Evolutionary conservation across 2,113 vertebrate genomes (phyloP).

Genomic region (Crypturellus undulatus): DNA sequence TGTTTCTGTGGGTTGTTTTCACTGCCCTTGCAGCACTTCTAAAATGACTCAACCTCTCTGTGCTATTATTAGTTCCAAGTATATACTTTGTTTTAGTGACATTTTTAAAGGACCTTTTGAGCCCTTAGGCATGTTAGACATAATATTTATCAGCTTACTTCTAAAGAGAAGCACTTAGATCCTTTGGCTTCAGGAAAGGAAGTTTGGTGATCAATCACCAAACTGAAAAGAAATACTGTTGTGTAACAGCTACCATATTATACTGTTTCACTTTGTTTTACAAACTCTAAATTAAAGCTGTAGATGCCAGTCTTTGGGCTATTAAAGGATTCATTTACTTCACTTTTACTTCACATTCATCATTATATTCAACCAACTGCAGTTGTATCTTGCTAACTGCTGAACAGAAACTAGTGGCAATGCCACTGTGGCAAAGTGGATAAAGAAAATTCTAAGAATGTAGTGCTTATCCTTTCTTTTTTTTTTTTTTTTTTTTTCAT

Average conservation of each 20-base stretch:
- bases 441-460: background rate
- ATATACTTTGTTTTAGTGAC: conserved; percentile 30
- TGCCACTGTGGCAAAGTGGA: background rate
- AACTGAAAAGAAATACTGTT: background rate
- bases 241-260: background rate
- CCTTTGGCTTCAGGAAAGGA: conserved; percentile 54
- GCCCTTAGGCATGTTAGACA: conserved; percentile 50
- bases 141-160: conserved; percentile 67
- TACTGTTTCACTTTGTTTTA: conserved; percentile 26
- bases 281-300: background rate
- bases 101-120: conserved; percentile 55
- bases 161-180: conserved; percentile 37
- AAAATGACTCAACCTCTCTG: conserved; percentile 33
- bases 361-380: background rate
- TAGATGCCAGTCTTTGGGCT: background rate
- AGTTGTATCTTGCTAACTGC: background rate
- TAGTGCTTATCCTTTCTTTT: background rate
- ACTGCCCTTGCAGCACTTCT: conserved; percentile 9
- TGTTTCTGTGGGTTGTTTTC: conserved; percentile 39
- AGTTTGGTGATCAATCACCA: conserved; percentile 54
- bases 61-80: conserved; percentile 43
- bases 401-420: background rate
- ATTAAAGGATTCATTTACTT: background rate
- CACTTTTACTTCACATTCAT: background rate
- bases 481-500: background rate